phyloP scores from a whole-genome alignment of 1,140 invertebrate species.

The Nilaparvata lugens region DNA sequence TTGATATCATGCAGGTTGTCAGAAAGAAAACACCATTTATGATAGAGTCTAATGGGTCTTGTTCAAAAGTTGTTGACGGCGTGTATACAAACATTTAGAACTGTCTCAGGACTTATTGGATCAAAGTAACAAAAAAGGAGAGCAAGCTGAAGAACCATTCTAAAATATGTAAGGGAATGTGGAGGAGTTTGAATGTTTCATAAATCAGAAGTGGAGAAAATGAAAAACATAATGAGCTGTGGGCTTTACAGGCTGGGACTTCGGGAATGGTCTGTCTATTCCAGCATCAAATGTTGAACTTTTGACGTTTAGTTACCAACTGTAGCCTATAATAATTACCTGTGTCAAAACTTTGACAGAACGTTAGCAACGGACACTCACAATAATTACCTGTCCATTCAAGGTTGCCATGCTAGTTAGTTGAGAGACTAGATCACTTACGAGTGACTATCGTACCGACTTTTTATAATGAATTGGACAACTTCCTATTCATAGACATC shows the following conservation, averaged over 20 bases:
- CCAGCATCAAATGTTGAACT: neutral
- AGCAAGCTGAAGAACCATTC: neutral
- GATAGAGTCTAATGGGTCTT: no score
- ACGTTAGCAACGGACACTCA: neutral
- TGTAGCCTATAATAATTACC: neutral
- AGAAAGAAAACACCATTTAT: no score
- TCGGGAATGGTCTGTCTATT: neutral
- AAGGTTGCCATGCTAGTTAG: neutral
- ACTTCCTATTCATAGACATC: no score
- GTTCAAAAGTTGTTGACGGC: no score
- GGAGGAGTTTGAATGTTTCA: neutral
- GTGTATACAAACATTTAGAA: no score
- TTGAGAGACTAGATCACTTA: no score
- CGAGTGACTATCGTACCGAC: no score
- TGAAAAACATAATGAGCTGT: no score
- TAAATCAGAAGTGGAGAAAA: neutral
- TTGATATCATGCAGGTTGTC: no score
- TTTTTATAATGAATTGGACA: no score
- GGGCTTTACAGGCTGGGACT: no score
- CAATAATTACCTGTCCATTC: constrained; percentile 2
- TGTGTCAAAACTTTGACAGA: neutral
- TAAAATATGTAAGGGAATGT: neutral
- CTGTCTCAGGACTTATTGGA: no score
- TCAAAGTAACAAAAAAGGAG: neutral
- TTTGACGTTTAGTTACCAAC: constrained; percentile 1